A percentile compares a stretch with the other conserved stretches of the same genome.
Evolutionary conservation across 2,797 vertebrate genomes (phyloP).

Genomic region (Crocodylus rhombifer): DNA sequence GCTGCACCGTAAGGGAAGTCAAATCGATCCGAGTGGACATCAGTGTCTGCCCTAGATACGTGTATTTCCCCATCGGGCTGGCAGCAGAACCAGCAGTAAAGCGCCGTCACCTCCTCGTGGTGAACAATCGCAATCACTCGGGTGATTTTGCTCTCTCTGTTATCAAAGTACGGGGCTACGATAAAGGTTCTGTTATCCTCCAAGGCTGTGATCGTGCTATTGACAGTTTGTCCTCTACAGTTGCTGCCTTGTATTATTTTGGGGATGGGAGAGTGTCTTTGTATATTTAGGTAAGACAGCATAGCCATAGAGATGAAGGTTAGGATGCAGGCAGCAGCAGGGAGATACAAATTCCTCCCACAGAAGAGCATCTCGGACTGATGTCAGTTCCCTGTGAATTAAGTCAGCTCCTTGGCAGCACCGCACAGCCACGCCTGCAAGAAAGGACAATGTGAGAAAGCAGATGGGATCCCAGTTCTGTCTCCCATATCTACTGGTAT

Average conservation of each 20-base stretch:
- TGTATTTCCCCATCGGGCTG: not conserved
- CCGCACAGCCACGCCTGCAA: conserved; percentile 30
- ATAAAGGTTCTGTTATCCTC: conserved; percentile 68
- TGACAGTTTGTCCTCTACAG: conserved; percentile 10
- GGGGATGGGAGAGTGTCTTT: conserved; percentile 41
- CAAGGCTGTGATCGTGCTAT: conserved; percentile 58
- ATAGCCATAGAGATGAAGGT: conserved; percentile 29
- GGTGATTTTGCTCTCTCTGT: conserved; percentile 45
- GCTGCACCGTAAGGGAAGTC: conserved; percentile 71
- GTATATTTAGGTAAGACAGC: conserved; percentile 44
- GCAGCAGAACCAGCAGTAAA: conserved; percentile 74
- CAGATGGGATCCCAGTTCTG: too few relatives aligned
- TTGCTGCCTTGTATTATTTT: conserved; percentile 42
- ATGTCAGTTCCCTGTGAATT: not conserved
- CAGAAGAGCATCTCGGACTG: not conserved
- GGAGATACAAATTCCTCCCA: conserved; percentile 56
- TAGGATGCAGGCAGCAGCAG: conserved; percentile 38
- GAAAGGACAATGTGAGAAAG: not conserved
- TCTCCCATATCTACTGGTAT: too few relatives aligned
- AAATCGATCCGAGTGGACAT: conserved; percentile 74
- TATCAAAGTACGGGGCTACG: conserved; percentile 72
- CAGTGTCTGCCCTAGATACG: conserved; percentile 8
- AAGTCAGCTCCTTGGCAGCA: not conserved
- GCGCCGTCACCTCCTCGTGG: conserved; percentile 48
- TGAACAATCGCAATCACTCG: conserved; percentile 73